Conservation (phyloP, 2,888 invertebrate genomes). For the Iselma pallidipennis region DNA sequence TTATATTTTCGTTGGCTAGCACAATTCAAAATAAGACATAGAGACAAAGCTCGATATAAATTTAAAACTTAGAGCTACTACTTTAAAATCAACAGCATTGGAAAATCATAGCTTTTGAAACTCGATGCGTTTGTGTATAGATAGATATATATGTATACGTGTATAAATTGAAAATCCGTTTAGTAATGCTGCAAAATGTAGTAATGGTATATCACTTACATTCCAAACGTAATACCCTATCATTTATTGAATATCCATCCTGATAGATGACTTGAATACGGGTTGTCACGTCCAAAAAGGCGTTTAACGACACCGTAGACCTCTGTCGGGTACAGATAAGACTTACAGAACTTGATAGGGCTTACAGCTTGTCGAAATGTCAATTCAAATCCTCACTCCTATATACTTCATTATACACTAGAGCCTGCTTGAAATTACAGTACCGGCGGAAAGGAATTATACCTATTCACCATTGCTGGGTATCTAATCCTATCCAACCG, state of each 20-base stretch:
- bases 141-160: too few relatives aligned
- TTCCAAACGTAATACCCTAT: constrained; percentile 40
- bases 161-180: constrained; percentile 16
- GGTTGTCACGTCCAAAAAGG: constrained; percentile 40
- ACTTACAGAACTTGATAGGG: constrained; percentile 34
- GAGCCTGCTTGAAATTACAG: constrained; percentile 12
- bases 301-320: constrained; percentile 40
- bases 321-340: constrained; percentile 34
- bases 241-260: constrained; percentile 49
- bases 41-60: too few relatives aligned
- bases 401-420: constrained; percentile 28
- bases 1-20: too few relatives aligned
- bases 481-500: constrained; percentile 2
- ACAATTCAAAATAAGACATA: too few relatives aligned
- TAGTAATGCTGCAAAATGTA: constrained; percentile 16
- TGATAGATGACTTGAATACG: constrained; percentile 46
- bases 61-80: too few relatives aligned
- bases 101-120: not conserved
- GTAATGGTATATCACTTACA: constrained; percentile 25
- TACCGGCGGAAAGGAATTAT: constrained; percentile 14
- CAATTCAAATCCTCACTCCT: constrained; percentile 31
- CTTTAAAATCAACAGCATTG: not conserved
- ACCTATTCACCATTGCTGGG: constrained; percentile 5
- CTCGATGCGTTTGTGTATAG: too few relatives aligned
- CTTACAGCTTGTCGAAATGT: constrained; percentile 34